Conservation (phyloP, 2,888 invertebrate genomes). For the Chaitophorus viminalis region DNA sequence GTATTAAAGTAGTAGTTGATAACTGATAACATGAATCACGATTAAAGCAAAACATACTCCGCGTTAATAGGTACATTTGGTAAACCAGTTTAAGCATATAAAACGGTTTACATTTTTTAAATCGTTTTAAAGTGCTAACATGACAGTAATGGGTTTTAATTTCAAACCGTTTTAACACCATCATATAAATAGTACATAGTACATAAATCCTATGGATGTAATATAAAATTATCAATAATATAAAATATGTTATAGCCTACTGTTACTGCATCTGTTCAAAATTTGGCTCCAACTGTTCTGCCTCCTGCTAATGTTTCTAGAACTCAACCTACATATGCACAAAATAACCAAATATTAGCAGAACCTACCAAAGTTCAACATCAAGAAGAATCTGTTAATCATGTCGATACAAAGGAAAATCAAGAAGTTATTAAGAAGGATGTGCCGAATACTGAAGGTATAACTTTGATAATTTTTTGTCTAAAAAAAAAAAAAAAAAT, state of each 20-base stretch:
- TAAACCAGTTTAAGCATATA: too few relatives aligned
- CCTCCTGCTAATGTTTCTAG: slow-evolving; percentile 29
- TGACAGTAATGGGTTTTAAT: too few relatives aligned
- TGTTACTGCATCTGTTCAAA: slow-evolving; percentile 53
- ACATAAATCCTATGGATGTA: too few relatives aligned
- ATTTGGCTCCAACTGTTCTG: slow-evolving; percentile 19
- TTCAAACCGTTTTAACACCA: too few relatives aligned
- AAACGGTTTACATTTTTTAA: too few relatives aligned
- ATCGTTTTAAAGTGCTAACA: too few relatives aligned
- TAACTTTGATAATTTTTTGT: not conserved
- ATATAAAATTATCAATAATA: not conserved
- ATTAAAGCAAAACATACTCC: too few relatives aligned
- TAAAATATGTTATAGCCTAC: slow-evolving; percentile 47
- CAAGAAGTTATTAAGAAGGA: slow-evolving; percentile 52
- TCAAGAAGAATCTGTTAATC: slow-evolving; percentile 35
- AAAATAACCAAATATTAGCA: slow-evolving; percentile 11
- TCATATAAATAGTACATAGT: too few relatives aligned
- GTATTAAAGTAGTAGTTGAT: too few relatives aligned
- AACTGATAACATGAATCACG: not conserved
- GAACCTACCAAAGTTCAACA: slow-evolving; percentile 54
- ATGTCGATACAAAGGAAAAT: slow-evolving; percentile 53
- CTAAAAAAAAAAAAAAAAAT: too few relatives aligned
- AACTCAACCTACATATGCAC: slow-evolving; percentile 29
- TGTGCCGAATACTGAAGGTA: slow-evolving; percentile 39
- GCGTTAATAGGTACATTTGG: too few relatives aligned